These are phyloP conservation scores for Allobates femoralis DNA, from an alignment of 2,797 vertebrate genomes.

Conservation along the genomic window DNA sequence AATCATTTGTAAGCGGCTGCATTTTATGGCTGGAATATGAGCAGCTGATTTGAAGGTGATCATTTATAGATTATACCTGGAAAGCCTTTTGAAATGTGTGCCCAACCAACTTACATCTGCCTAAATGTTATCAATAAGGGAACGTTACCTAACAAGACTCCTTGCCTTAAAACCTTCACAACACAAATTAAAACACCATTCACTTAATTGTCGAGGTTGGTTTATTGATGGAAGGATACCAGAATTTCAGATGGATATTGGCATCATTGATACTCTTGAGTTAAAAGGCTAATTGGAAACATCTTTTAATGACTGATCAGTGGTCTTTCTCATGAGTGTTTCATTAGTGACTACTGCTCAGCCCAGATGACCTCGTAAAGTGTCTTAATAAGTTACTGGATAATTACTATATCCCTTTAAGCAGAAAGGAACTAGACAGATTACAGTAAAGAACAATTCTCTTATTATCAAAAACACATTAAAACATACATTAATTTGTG, in stretches of 20 bases:
- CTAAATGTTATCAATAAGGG: not conserved
- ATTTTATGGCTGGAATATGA: not conserved
- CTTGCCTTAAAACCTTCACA: not conserved
- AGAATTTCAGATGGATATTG: slow-evolving; percentile 19
- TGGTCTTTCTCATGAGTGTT: slow-evolving; percentile 64
- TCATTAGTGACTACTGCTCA: slow-evolving; percentile 62
- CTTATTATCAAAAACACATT: not conserved
- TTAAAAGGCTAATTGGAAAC: not conserved
- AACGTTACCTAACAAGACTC: not conserved
- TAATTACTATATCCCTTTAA: slow-evolving; percentile 58
- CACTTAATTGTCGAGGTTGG: not conserved
- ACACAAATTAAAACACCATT: slow-evolving; percentile 38
- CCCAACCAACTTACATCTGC: not conserved
- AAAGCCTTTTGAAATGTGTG: not conserved
- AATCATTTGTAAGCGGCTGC: not conserved
- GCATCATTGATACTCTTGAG: slow-evolving; percentile 18
- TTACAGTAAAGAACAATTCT: not conserved
- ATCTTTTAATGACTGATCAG: slow-evolving; percentile 47
- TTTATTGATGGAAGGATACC: slow-evolving; percentile 45
- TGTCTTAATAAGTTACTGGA: slow-evolving; percentile 64
- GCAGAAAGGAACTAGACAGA: slow-evolving; percentile 53
- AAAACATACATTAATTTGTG: too few species aligned
- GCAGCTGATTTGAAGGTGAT: not conserved
- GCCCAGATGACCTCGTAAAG: slow-evolving; percentile 58
- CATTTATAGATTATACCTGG: not conserved